Evolutionary conservation across 1,140 invertebrate species (phyloP), one percentile per base, ranked within the genome.

Genomic region (Protaetia brevitarsis): DNA sequence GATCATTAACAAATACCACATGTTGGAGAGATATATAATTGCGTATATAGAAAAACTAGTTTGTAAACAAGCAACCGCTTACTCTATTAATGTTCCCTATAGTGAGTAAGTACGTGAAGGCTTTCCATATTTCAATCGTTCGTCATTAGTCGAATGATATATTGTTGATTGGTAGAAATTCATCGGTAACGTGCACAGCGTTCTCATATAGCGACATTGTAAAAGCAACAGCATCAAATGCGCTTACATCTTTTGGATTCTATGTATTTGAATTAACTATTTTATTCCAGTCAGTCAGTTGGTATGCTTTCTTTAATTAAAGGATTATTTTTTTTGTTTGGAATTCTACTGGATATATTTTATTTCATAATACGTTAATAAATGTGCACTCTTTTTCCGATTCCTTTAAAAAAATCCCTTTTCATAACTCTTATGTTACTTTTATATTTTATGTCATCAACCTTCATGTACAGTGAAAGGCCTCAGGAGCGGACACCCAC

Each of bases 41-140:
- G 26, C 41, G 41, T 51, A 51, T n/a, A n/a, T 19, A 51, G 41
- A 51, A 51, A 51, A 51, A 51, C 41, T 51, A 23, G 41, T 51
- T 51, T 51, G 41, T 51, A 51, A 51, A 51, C 41, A 51, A 51
- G 41, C 21, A 51, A 51, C 41, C 11, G 41, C 41, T 19, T 51
- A 51, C 41, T 51, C 41, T 51, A 51, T 51, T 51, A 51, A 51
- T 51, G 41, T 51, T 51, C 41, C 19, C 41, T 51, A 51, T 51
- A 51, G 41, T 51, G 2, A n/a, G n/a, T n/a, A n/a, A 23, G 16
- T 51, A 51, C 41, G 41, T 51, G 41, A 51, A 51, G 41, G 41
- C 41, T 51, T 51, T 51, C 41, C 13, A 51, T 51, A 23, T 51
- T 51, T 51, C 41, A 51, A 51, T 8, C 41, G 41, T 16, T 51